Evolutionary conservation across 2,113 vertebrate species (phyloP), one percentile per base, ranked within the genome.

Genomic region (Aviceda subcristata): DNA sequence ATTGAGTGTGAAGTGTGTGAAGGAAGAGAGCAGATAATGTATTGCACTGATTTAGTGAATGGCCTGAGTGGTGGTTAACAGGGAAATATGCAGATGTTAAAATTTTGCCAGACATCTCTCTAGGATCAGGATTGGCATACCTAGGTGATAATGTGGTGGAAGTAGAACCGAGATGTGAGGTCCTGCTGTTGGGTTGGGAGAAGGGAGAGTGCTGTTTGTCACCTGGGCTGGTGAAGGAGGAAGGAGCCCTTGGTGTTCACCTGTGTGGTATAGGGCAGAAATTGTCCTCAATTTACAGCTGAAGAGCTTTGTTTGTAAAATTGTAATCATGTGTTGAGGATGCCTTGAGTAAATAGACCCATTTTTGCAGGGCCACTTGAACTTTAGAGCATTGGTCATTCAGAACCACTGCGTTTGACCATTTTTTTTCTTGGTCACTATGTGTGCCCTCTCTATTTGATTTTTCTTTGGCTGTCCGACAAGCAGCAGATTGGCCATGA

Each of bases 381-480:
- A 51, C 51, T 77, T 32, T 51, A 30, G 27, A 41, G 29, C 1
- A 22, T 6, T 55, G 27, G 14, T 41, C 30, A 19, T 24, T 62
- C 17, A 41, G 21, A 77, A 14, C 9, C 10, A 8, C 27, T 20
- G 11, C 9, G 5, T 53, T 24, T 75, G 39, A 50, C 26, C 1
- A 5, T 46, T 86, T 72, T 81, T 12, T 38, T 38, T 62, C 15
- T n/a, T 20, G 18, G 56, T 10, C 38, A 21, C 20, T 83, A 9
- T 1, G 0, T 7, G 12, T n/a, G 16, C 15, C 22, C 23, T 27
- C 20, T 36, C 21, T 4, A 0, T 7, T 4, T 48, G 16, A 18
- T 60, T 59, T 69, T 46, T 9, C 45, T 56, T 14, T 2, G 5
- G 17, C 68, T 74, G 53, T 46, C 43, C 56, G 26, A 32, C 23